Conservation (phyloP, 1,140 invertebrate species). For the Homalodisca vitripennis region DNA sequence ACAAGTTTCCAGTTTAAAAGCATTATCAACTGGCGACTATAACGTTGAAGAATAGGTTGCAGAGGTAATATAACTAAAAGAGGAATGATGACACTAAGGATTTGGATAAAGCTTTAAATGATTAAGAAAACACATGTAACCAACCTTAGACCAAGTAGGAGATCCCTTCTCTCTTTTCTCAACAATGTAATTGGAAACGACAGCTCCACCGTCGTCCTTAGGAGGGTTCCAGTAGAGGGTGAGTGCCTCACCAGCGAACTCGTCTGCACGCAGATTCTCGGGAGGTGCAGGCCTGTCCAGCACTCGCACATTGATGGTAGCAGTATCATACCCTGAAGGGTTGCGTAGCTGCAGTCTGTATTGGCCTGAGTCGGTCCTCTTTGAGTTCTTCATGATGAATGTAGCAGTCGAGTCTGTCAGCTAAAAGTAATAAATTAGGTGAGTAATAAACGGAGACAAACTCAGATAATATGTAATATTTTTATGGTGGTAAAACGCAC, state of each 20-base stretch:
- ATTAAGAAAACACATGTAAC: no score
- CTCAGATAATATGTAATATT: no score
- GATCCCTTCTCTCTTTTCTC: conserved; percentile 87
- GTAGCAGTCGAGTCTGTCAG: conserved; percentile 83
- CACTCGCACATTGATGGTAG: conserved; percentile 90
- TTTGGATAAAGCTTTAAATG: no score
- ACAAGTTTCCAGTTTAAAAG: no score
- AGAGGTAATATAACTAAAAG: no score
- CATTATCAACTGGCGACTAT: no score
- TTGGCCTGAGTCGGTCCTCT: conserved; percentile 85
- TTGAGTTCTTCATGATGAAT: conserved; percentile 89
- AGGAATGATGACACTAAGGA: no score
- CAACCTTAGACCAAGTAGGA: conserved; percentile 79
- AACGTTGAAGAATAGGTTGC: no score
- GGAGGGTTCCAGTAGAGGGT: conserved; percentile 96
- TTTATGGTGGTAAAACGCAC: no score
- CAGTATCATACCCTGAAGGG: conserved; percentile 91
- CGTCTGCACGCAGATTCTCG: conserved; percentile 83
- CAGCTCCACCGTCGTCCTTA: conserved; percentile 92
- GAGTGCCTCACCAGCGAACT: conserved; percentile 93
- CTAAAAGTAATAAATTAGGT: conserved; percentile 45
- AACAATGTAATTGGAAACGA: conserved; percentile 95
- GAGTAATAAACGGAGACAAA: neutral
- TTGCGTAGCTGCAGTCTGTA: conserved; percentile 94
- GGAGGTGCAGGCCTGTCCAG: conserved; percentile 88